Base-by-base conservation (phyloP, 1,140 invertebrate species). In the Colletes latitarsis region DNA sequence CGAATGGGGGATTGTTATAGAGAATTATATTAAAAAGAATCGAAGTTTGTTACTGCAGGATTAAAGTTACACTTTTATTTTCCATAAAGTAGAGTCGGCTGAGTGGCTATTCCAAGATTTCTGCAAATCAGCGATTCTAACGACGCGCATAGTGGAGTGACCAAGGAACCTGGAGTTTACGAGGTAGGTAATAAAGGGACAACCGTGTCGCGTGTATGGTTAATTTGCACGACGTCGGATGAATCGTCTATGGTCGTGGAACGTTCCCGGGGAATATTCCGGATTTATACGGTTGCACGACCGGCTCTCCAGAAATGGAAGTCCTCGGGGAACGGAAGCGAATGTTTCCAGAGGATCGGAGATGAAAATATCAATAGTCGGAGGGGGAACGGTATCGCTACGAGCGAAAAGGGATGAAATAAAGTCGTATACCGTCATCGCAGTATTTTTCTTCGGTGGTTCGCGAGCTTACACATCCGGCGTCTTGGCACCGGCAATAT, bases 401-500 rank as follows among this genome's bases (percentile, higher is more conserved):
- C 46, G 30, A 55, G 62, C 71, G 71, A 75, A 67, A 49, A 52
- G 63, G 71, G 77, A 80, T 67, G 70, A 74, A 75, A 80, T 80
- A 80, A 80, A 80, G 77, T 75, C 77, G 71, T 74, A 67, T 74
- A 66, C 70, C 77, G 77, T 74, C 77, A 60, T 74, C 77, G 62
- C 71, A 74, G 71, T 80, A 80, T 80, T 80, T 80, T 75, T 75
- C 77, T 75, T 62, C 77, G 69, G 75, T 69, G 71, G 67, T 80
- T 73, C 75, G 64, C 72, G 82, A 70, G 62, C 68, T 69, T 77
- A 70, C 83, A 70, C 75, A 82, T 77, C 80, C 84, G 78, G 70
- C 79, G 73, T 85, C 80, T 82, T 77, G 78, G 78, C 83, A 70
- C 71, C 66, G 69, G 83, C 83, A 84, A 85, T 85, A 85, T 85